Conservation (phyloP, 2,113 vertebrate genomes). For the Syngnathus floridae region DNA sequence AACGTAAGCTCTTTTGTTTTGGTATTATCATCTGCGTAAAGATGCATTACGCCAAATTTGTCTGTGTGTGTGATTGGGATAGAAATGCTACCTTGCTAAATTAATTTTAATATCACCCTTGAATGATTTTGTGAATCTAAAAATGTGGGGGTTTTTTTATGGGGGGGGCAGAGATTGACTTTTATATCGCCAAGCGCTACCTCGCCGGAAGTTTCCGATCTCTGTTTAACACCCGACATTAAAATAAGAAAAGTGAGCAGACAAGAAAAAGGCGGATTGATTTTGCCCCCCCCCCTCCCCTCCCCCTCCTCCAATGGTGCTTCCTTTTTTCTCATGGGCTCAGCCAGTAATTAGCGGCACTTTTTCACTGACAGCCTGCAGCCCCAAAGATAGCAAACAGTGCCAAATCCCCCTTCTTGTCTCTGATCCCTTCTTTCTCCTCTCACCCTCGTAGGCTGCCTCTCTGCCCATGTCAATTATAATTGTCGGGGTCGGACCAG, state of each 20-base stretch:
- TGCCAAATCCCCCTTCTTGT: neutral
- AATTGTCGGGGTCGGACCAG: constrained; percentile 94
- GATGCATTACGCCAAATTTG: neutral
- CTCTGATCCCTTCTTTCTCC: constrained; percentile 34
- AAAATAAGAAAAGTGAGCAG: constrained; percentile 14
- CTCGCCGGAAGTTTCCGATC: neutral
- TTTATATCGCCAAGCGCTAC: neutral
- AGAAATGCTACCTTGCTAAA: too few relatives aligned
- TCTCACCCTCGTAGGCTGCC: constrained; percentile 75
- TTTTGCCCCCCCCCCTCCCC: constrained; percentile 4
- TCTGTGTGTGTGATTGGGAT: neutral
- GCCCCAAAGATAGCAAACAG: constrained; percentile 35
- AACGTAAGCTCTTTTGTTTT: constrained; percentile 65
- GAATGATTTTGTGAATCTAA: neutral
- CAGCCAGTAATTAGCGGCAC: constrained; percentile 24
- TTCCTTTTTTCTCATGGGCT: constrained; percentile 8
- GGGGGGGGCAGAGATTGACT: neutral
- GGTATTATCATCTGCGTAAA: neutral
- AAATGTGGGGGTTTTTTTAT: too few relatives aligned
- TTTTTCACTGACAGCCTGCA: constrained; percentile 27
- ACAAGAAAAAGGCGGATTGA: constrained; percentile 16
- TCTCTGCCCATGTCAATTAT: constrained; percentile 97
- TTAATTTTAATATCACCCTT: neutral
- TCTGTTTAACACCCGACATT: neutral
- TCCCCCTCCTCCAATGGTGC: constrained; percentile 15